These are phyloP conservation scores for Dascyllus trimaculatus DNA, from an alignment of 2,113 vertebrate species.

Conservation along the genomic window DNA sequence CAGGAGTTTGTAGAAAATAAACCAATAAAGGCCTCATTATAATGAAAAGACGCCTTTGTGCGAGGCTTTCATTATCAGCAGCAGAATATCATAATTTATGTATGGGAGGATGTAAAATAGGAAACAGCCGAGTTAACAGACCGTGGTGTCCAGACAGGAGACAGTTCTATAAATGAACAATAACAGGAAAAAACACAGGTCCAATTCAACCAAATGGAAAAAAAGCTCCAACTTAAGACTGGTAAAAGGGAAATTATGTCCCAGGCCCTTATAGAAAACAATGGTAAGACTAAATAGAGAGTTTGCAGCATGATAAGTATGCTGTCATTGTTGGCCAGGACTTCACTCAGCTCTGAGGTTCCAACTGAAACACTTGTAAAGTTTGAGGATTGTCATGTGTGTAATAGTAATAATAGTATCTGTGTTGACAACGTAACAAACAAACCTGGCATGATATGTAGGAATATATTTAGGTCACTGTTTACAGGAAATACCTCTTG, in stretches of 20 bases:
- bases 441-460: neutral
- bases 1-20: constrained; percentile 77
- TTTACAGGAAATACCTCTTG: no score
- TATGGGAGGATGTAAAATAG: constrained; percentile 85
- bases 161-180: constrained; percentile 85
- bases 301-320: constrained; percentile 60
- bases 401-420: neutral
- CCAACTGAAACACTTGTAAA: neutral
- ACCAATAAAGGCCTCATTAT: constrained; percentile 72
- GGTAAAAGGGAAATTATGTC: constrained; percentile 62
- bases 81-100: constrained; percentile 82
- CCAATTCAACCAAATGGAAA: constrained; percentile 74
- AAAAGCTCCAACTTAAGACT: constrained; percentile 65
- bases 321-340: constrained; percentile 36
- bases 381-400: neutral
- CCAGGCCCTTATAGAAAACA: constrained; percentile 70
- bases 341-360: neutral
- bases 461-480: no score
- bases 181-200: constrained; percentile 85
- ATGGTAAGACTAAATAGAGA: constrained; percentile 72
- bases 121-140: constrained; percentile 81
- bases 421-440: neutral
- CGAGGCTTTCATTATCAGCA: constrained; percentile 79
- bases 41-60: constrained; percentile 76
- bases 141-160: constrained; percentile 76